Evolutionary conservation across 2,113 vertebrate species (phyloP).

Genomic region (Saiga tatarica): DNA sequence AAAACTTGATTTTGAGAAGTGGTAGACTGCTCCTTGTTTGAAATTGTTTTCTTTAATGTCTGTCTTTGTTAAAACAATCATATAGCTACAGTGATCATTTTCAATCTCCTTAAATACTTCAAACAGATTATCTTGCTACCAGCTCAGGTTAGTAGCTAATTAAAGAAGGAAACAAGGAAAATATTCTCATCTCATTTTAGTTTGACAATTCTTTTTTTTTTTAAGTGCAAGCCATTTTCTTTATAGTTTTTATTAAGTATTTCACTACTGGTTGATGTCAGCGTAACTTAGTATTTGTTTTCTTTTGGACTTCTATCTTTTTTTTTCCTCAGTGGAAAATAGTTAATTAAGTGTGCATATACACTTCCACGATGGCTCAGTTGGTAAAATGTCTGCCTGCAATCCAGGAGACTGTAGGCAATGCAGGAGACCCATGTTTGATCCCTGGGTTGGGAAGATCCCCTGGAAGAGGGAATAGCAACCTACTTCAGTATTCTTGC

Average conservation of each 20-base stretch:
- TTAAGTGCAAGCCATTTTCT: not conserved
- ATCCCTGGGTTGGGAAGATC: not conserved
- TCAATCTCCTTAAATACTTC: not conserved
- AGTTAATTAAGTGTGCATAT: not conserved
- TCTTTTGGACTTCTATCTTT: not conserved
- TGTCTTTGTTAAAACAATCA: not conserved
- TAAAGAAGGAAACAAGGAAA: not conserved
- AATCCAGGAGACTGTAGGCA: not conserved
- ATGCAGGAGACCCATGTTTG: not conserved
- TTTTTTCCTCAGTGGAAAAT: not conserved
- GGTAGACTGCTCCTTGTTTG: not conserved
- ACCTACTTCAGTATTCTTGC: not conserved
- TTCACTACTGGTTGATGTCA: not conserved
- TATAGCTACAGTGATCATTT: not conserved
- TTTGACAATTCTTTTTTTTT: not conserved
- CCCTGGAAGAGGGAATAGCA: not conserved
- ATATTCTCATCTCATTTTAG: not conserved
- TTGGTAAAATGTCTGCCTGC: not conserved
- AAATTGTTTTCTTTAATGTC: not conserved
- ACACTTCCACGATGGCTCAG: not conserved
- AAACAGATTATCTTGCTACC: not conserved
- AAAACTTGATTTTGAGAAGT: not conserved
- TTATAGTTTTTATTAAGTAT: not conserved
- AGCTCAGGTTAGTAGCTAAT: not conserved
- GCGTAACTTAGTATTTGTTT: not conserved